Conservation (phyloP, 2,888 invertebrate species). For the Acanthosepion esculentum region DNA sequence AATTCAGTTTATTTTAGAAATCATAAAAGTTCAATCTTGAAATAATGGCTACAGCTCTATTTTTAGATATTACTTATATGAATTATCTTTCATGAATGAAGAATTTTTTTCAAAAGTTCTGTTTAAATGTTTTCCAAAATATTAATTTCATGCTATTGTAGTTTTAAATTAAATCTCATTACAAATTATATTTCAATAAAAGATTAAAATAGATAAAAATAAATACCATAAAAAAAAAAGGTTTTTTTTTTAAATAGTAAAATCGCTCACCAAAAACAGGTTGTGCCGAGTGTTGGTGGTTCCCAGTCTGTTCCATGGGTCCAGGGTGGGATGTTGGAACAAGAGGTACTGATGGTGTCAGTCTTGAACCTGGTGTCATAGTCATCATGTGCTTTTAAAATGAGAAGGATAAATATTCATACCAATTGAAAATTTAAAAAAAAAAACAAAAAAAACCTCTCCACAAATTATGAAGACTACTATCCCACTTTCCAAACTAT, state of each 20-base stretch:
- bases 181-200: background rate
- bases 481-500: too few relatives aligned
- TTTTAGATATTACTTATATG: too few relatives aligned
- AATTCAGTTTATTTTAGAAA: background rate
- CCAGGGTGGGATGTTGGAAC: slow-evolving; percentile 45
- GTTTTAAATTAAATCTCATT: background rate
- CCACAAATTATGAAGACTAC: background rate
- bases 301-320: slow-evolving; percentile 46
- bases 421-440: background rate
- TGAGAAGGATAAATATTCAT: background rate
- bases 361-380: slow-evolving; percentile 42
- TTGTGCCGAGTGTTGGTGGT: slow-evolving; percentile 40
- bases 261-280: slow-evolving; percentile 37
- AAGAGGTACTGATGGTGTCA: slow-evolving; percentile 46
- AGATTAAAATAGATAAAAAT: background rate
- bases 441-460: too few relatives aligned
- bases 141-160: background rate
- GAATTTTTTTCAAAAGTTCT: too few relatives aligned
- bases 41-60: too few relatives aligned
- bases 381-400: slow-evolving; percentile 47
- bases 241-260: background rate
- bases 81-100: too few relatives aligned
- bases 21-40: too few relatives aligned
- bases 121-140: too few relatives aligned
- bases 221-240: background rate